Evolutionary conservation across 2,797 vertebrate genomes (phyloP).

Genomic region (Dryobates pubescens): DNA sequence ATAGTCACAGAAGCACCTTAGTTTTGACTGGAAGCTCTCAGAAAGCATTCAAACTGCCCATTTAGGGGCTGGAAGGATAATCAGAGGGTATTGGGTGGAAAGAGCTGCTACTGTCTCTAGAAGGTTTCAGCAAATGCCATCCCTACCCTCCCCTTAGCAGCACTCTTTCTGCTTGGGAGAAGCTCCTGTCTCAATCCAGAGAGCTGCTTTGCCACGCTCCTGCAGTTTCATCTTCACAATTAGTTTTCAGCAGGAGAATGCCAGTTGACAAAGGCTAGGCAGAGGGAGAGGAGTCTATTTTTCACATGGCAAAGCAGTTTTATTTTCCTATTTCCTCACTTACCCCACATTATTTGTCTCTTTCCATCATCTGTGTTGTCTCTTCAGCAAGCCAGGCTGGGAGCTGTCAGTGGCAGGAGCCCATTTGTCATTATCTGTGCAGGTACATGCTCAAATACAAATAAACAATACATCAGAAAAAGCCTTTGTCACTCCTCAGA

Average conservation of each 20-base stretch:
- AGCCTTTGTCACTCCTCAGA: neutral
- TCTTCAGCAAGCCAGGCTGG: neutral
- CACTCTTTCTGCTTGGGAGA: neutral
- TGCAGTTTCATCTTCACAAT: neutral
- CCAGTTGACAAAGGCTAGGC: constrained; percentile 6
- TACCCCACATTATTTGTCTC: constrained; percentile 9
- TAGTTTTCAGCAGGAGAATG: constrained; percentile 6
- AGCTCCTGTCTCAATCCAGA: constrained; percentile 7
- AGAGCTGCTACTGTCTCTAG: neutral
- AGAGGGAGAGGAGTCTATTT: constrained; percentile 14
- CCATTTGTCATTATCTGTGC: neutral
- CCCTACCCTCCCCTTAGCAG: neutral
- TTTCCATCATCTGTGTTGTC: constrained; percentile 1
- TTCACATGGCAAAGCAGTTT: neutral
- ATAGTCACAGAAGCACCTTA: neutral
- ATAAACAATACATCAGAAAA: neutral
- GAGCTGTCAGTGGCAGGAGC: neutral
- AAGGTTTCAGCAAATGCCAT: neutral
- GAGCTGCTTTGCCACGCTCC: neutral
- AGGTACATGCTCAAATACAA: neutral
- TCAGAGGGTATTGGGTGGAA: neutral
- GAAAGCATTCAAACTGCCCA: neutral
- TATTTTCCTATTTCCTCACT: constrained; percentile 20
- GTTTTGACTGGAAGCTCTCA: neutral
- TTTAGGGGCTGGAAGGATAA: neutral